Conservation (phyloP, 2,113 vertebrate species). For the Spea multiplicata region DNA sequence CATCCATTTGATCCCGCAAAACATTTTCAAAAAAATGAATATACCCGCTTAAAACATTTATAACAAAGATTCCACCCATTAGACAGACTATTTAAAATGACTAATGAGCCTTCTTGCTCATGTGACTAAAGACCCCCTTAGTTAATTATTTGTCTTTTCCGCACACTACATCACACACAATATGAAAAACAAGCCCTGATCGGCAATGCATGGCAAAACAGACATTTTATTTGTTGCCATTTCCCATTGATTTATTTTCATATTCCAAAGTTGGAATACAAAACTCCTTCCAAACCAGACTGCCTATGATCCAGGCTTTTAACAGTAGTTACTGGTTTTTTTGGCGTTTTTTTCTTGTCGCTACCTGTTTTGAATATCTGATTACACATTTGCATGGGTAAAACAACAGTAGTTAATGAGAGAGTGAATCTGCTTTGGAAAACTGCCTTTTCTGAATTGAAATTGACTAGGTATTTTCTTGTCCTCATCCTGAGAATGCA, state of each 20-base stretch:
- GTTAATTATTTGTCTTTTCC: conserved; percentile 64
- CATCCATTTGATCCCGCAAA: neutral
- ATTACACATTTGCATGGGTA: conserved; percentile 70
- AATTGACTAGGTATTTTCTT: conserved; percentile 49
- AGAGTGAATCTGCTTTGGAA: conserved; percentile 62
- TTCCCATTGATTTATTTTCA: conserved; percentile 43
- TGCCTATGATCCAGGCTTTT: conserved; percentile 52
- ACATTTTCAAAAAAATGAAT: conserved; percentile 1
- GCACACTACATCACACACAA: conserved; percentile 52
- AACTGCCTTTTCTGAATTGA: conserved; percentile 57
- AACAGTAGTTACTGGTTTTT: conserved; percentile 54
- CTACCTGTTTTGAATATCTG: conserved; percentile 67
- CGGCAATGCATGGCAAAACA: conserved; percentile 54
- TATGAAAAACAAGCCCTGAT: conserved; percentile 55
- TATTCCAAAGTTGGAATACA: conserved; percentile 5
- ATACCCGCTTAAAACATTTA: conserved; percentile 53
- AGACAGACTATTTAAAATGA: conserved; percentile 60
- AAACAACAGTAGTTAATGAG: conserved; percentile 63
- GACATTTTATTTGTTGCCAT: conserved; percentile 50
- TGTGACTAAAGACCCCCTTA: conserved; percentile 60
- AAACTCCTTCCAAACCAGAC: conserved; percentile 52
- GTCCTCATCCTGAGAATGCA: conserved; percentile 52
- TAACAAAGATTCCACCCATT: conserved; percentile 38
- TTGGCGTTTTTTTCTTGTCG: conserved; percentile 52
- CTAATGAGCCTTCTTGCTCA: conserved; percentile 56